These are phyloP conservation scores for Monopis laevigella DNA, from an alignment of 2,888 invertebrate species.

Conservation along the genomic window DNA sequence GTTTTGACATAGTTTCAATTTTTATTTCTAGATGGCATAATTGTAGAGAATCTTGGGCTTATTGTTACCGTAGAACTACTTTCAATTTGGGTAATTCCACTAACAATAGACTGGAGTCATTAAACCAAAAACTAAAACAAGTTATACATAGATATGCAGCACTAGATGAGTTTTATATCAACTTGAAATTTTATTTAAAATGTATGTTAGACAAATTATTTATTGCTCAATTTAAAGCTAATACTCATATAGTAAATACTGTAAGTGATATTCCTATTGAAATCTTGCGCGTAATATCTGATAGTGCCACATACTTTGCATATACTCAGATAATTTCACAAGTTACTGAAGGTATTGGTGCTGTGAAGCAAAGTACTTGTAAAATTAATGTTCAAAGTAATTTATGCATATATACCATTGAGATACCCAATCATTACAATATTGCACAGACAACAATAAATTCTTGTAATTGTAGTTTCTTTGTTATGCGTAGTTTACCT, in stretches of 20 bases:
- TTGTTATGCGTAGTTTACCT: background rate
- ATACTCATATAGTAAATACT: background rate
- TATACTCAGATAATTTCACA: background rate
- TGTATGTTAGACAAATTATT: no score
- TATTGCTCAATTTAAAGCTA: background rate
- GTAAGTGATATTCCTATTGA: background rate
- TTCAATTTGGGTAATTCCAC: conserved; percentile 11
- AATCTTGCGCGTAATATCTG: background rate
- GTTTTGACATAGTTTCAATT: background rate
- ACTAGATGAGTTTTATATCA: no score
- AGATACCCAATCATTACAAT: background rate
- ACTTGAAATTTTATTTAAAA: no score
- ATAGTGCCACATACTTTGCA: background rate
- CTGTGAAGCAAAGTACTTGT: background rate
- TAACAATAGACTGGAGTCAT: conserved; percentile 11
- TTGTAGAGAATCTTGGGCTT: conserved; percentile 12
- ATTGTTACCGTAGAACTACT: conserved; percentile 11
- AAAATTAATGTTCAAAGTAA: background rate
- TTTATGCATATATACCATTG: background rate
- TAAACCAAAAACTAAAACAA: conserved; percentile 13
- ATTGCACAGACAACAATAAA: background rate
- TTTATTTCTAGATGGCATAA: conserved; percentile 9
- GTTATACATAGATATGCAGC: no score
- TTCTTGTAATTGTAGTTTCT: background rate
- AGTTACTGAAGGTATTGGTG: background rate